Conservation (phyloP, 2,113 vertebrate genomes). For the Cyrtonyx montezumae region DNA sequence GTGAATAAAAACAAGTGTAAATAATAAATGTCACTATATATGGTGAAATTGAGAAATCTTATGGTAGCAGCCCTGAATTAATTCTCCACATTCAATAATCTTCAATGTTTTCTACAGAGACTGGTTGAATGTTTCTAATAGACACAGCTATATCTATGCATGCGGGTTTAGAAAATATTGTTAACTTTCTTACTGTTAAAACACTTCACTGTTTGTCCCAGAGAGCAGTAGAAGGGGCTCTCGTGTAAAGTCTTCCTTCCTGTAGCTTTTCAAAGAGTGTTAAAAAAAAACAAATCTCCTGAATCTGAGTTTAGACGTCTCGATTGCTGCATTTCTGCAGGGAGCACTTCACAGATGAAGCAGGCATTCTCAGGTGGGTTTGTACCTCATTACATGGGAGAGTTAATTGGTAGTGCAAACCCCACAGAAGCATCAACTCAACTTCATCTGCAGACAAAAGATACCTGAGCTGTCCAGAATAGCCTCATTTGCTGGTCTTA, state of each 20-base stretch:
- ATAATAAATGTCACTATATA: constrained; percentile 25
- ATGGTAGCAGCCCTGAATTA: neutral
- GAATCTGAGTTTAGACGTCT: neutral
- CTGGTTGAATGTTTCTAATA: neutral
- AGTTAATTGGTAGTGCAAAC: constrained; percentile 58
- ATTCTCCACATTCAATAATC: constrained; percentile 14
- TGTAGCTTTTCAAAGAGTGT: neutral
- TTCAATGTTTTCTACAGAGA: constrained; percentile 42
- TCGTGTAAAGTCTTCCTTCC: neutral
- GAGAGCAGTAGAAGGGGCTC: neutral
- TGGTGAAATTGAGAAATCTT: constrained; percentile 2
- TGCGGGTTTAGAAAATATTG: neutral
- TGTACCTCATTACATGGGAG: constrained; percentile 39
- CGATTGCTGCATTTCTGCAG: neutral
- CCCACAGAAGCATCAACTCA: neutral
- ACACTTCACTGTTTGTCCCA: neutral
- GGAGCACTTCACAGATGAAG: constrained; percentile 16
- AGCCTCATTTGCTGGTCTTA: constrained; percentile 34
- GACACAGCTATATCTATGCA: neutral
- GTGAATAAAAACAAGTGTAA: constrained; percentile 46
- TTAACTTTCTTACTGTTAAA: constrained; percentile 14
- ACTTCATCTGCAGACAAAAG: constrained; percentile 20
- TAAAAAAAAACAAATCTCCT: neutral
- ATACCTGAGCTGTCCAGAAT: constrained; percentile 42
- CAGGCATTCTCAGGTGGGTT: constrained; percentile 1